A percentile compares a stretch with the other conserved stretches of the same genome.
Conservation (phyloP, 1,140 invertebrate species). For the Nixonia krombeini region DNA sequence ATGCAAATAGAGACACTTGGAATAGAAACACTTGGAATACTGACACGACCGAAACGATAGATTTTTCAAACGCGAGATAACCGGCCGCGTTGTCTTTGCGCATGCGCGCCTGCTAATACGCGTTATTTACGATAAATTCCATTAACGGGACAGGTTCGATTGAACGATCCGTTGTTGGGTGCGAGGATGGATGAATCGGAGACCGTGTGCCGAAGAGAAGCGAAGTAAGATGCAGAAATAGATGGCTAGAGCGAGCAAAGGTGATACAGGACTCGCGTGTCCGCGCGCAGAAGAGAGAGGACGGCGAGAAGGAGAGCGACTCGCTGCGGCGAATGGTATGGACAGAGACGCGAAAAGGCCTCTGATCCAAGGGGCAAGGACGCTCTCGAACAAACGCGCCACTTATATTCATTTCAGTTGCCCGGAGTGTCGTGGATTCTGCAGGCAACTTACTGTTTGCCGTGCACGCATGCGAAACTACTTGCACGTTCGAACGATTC, state of each 20-base stretch:
- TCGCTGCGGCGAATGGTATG: constrained; percentile 13
- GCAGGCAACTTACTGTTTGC: neutral
- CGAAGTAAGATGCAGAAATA: constrained; percentile 15
- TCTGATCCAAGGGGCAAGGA: constrained; percentile 47
- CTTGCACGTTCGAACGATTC: too few species aligned
- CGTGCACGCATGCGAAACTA: too few species aligned
- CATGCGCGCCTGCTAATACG: constrained; percentile 37
- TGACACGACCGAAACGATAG: too few species aligned
- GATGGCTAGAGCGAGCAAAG: constrained; percentile 12
- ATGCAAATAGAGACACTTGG: too few species aligned
- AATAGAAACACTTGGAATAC: too few species aligned
- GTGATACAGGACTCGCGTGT: constrained; percentile 18
- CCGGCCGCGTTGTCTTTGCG: constrained; percentile 39
- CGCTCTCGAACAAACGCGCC: constrained; percentile 28
- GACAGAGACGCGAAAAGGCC: constrained; percentile 46
- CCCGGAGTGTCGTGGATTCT: constrained; percentile 5
- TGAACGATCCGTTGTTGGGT: constrained; percentile 3
- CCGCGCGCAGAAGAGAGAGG: constrained; percentile 33
- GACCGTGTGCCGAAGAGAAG: constrained; percentile 27
- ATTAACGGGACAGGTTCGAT: constrained; percentile 37
- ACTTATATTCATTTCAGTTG: constrained; percentile 21
- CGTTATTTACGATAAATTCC: constrained; percentile 46
- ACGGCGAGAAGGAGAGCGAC: constrained; percentile 21
- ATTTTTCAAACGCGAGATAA: too few species aligned
- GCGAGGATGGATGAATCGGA: constrained; percentile 35